These are phyloP conservation scores for Aldrovandia affinis DNA, from an alignment of 2,797 vertebrate genomes.

Conservation along the genomic window DNA sequence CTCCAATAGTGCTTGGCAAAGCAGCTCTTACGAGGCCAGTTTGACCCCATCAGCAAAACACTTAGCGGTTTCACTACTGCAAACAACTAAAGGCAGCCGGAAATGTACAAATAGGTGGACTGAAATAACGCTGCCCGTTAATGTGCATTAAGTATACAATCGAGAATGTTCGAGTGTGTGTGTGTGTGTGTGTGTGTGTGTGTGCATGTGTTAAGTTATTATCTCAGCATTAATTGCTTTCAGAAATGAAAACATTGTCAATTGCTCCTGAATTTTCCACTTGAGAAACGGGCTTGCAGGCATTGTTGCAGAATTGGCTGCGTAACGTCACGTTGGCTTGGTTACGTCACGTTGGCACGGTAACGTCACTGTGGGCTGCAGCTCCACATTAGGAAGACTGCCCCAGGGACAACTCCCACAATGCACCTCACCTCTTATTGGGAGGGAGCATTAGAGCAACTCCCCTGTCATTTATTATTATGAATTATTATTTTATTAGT, in stretches of 20 bases:
- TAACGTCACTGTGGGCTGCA: not conserved
- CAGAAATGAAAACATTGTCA: conserved; percentile 20
- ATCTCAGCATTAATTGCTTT: conserved; percentile 22
- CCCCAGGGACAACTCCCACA: not conserved
- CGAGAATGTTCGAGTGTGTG: conserved; percentile 34
- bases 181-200: conserved; percentile 6
- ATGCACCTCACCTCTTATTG: not conserved
- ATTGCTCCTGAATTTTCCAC: conserved; percentile 28
- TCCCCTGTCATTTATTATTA: not conserved
- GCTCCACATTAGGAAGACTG: not conserved
- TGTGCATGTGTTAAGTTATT: conserved; percentile 13
- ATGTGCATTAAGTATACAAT: conserved; percentile 35
- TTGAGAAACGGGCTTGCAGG: conserved; percentile 23
- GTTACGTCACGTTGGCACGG: conserved; percentile 9
- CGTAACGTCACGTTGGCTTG: not conserved
- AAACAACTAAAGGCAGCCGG: conserved; percentile 60
- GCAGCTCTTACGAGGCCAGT: conserved; percentile 55
- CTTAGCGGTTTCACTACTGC: conserved; percentile 57
- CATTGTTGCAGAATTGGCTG: conserved; percentile 7
- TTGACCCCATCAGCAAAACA: conserved; percentile 66
- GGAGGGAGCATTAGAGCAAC: not conserved
- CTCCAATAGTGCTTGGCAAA: conserved; percentile 68
- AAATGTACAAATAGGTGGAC: conserved; percentile 61
- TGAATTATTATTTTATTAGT: not conserved
- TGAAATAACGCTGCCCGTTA: conserved; percentile 38